Evolutionary conservation across 2,113 vertebrate genomes (phyloP), one percentile per base, ranked within the genome.

Genomic region (Oncorhynchus keta): DNA sequence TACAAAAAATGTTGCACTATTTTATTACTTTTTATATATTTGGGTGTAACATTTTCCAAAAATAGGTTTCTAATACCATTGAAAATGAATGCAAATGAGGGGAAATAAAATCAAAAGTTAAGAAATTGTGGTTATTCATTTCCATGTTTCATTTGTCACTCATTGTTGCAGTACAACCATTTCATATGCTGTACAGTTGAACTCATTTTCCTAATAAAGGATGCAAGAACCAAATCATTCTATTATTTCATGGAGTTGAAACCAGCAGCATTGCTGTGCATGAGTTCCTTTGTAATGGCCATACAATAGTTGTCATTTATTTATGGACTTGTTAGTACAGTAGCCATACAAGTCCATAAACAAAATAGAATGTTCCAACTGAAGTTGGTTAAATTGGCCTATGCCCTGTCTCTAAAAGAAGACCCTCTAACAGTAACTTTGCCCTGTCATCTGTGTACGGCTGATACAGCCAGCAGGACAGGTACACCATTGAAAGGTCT

Each of bases 391-490:
- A 97, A 12, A 96, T 87, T 0, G 83, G 57, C 7, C 96, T 94
- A 73, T 97, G 96, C 28, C 96, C 97, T 0, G 97, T 98, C 89
- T 99, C 97, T 49, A 98, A 89, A 78, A 99, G 93, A 93, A 99
- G 92, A 70, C 95, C 91, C 84, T 99, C 97, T 1, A 97, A 91
- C 0, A 91, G 89, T 18, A 97, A 87, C 76, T 86, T 91, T 86
- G 84, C 89, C 72, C 79, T 78, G 1, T 91, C 85, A 1, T 95
- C 93, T 67, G 95, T 82, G 39, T 95, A 97, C 1, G 97, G 98
- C 90, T 99, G 96, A 83, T 99, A 95, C 16, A 98, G 86, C 98
- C 98, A 99, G 0, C 95, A 95, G 0, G 97, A 97, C 74, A 99
- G 86, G 87, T 93, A 95, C 66, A 96, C 94, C 92, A 97, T 89